phyloP scores from a whole-genome alignment of 2,888 invertebrate species.

The Pterostichus madidus region DNA sequence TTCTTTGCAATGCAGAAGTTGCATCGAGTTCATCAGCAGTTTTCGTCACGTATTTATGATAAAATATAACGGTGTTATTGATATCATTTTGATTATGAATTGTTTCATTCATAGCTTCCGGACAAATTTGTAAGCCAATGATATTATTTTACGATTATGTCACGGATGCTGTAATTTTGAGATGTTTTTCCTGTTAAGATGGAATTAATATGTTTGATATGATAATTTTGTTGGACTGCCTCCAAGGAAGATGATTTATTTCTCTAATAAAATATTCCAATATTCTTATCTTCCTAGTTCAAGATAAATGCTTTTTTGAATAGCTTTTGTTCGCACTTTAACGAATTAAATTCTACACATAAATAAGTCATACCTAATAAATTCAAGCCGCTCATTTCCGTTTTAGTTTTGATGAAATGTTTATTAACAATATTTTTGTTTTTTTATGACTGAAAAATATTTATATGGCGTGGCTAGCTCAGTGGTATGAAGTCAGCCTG shows the following conservation, averaged over 20 bases:
- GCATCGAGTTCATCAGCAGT: slow-evolving; percentile 45
- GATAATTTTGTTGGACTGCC: neutral
- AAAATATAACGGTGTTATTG: slow-evolving; percentile 30
- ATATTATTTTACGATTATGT: slow-evolving; percentile 26
- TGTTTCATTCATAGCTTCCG: slow-evolving; percentile 20
- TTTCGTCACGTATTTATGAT: slow-evolving; percentile 47
- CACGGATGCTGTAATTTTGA: slow-evolving; percentile 38
- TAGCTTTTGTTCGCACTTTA: too few relatives aligned
- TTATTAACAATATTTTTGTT: too few relatives aligned
- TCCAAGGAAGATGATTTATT: too few relatives aligned
- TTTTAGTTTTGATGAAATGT: too few relatives aligned
- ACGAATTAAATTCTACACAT: too few relatives aligned
- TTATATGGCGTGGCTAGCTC: too few relatives aligned
- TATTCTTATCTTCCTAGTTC: too few relatives aligned
- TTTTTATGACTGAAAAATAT: neutral
- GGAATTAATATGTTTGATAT: slow-evolving; percentile 19
- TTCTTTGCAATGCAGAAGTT: slow-evolving; percentile 12
- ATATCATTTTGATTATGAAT: neutral
- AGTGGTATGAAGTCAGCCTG: too few relatives aligned
- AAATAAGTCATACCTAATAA: too few relatives aligned
- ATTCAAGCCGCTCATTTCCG: too few relatives aligned
- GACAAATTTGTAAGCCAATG: neutral
- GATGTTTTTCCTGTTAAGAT: slow-evolving; percentile 1
- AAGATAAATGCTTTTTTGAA: too few relatives aligned
- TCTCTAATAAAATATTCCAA: too few relatives aligned